Evolutionary conservation across 2,888 invertebrate genomes (phyloP), one percentile per base, ranked within the genome.

Genomic region (Glaucopsyche alexis): DNA sequence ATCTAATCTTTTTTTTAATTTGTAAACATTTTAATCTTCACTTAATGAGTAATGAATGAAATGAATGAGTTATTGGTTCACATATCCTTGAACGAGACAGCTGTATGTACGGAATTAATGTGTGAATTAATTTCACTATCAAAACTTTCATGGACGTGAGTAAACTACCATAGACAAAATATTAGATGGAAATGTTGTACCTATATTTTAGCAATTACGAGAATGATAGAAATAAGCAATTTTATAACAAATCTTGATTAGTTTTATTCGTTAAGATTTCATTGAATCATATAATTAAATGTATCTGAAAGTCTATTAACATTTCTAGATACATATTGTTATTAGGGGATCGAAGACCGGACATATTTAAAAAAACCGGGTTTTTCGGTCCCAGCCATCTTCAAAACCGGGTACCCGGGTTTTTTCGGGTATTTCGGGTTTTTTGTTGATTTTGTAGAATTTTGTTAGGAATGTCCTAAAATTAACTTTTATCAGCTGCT

Each of bases 21-120:
- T 70, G 42, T 71, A 72, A 74, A 74, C 72, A 71, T 73, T 67
- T 67, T 72, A 71, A 75, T 74, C 38, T 76, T 60, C 42, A 16
- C 65, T n/a, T 14, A 8, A 40, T 60, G 66, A 9, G 40, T 40
- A 40, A 42, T 66, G 8, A 42, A 42, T 66, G 11, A 66, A 66
- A 42, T 42, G 16, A 42, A 19, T 42, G 11, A 66, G 66, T 66
- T 42, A 66, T 19, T 66, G 9, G 42, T 66, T 66, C 16, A 16
- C 66, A 42, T 42, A 42, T 60, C 29, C 60, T 13, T 60, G 60
- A 60, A 14, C 60, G 14, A 60, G 60, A 60, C 14, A 60, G 60
- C 7, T 60, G 60, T 60, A 4, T 13, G 29, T 13, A 29, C 5
- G 13, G 29, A 47, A 60, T 60, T 60, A 29, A 60, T 60, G 60